phyloP scores from a whole-genome alignment of 2,113 vertebrate species.

The Entelurus aequoreus region DNA sequence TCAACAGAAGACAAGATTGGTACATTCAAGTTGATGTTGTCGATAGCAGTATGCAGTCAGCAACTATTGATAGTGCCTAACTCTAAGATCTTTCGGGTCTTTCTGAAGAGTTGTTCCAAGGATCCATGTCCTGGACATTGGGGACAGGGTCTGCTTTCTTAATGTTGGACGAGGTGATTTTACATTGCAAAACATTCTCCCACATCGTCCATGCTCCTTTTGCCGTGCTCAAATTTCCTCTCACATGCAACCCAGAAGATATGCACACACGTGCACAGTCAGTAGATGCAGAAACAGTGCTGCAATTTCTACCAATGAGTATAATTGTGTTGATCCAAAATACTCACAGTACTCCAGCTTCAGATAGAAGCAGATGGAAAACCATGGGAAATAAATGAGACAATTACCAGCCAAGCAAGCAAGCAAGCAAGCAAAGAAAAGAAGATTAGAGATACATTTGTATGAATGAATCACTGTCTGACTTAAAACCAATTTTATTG shows the following conservation, averaged over 20 bases:
- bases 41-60: no score
- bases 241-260: neutral
- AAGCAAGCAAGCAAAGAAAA: neutral
- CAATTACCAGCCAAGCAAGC: neutral
- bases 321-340: conserved; percentile 30
- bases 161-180: neutral
- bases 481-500: no score
- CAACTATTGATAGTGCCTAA: no score
- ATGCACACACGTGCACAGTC: neutral
- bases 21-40: no score
- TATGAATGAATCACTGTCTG: neutral
- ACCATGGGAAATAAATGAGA: conserved; percentile 7
- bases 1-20: no score
- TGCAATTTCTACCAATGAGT: conserved; percentile 13
- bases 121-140: no score
- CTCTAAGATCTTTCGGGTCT: no score
- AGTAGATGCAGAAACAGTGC: neutral
- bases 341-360: conserved; percentile 11
- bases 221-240: neutral
- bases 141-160: neutral
- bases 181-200: neutral
- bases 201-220: neutral
- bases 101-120: no score
- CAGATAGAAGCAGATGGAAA: neutral
- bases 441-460: neutral